Evolutionary conservation across 2,113 vertebrate species (phyloP).

Genomic region (Rafetus swinhoei): DNA sequence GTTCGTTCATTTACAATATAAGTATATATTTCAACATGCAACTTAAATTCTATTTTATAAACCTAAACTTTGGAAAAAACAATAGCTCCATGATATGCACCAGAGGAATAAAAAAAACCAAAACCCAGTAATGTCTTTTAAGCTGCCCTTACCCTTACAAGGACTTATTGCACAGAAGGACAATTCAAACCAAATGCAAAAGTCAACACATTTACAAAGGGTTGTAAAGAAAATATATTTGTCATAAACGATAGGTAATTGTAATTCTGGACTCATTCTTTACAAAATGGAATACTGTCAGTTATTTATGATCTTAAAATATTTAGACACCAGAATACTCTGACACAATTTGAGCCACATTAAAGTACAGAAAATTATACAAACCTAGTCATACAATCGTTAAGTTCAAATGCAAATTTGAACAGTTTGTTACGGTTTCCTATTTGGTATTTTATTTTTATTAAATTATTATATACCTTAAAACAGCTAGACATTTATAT

Average conservation of each 20-base stretch:
- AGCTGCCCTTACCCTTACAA: not conserved
- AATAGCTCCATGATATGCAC: not conserved
- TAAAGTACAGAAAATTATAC: rapidly evolving
- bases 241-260: not conserved
- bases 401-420: not conserved
- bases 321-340: rapidly evolving
- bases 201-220: not conserved
- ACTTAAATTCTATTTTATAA: not conserved
- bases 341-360: not conserved
- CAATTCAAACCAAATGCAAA: not conserved
- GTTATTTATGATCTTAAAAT: not conserved
- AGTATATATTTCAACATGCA: not conserved
- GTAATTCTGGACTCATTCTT: not conserved
- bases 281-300: not conserved
- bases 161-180: not conserved
- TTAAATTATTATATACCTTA: not conserved
- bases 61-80: slow-evolving; percentile 1
- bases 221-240: not conserved
- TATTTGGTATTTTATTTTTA: not conserved
- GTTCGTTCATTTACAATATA: not conserved
- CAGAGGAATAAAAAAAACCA: not conserved
- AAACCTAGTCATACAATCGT: rapidly evolving
- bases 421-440: not conserved
- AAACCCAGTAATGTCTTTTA: not conserved
- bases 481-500: not conserved